These are phyloP conservation scores for Dilophus febrilis DNA, from an alignment of 2,888 invertebrate species.

Conservation along the genomic window DNA sequence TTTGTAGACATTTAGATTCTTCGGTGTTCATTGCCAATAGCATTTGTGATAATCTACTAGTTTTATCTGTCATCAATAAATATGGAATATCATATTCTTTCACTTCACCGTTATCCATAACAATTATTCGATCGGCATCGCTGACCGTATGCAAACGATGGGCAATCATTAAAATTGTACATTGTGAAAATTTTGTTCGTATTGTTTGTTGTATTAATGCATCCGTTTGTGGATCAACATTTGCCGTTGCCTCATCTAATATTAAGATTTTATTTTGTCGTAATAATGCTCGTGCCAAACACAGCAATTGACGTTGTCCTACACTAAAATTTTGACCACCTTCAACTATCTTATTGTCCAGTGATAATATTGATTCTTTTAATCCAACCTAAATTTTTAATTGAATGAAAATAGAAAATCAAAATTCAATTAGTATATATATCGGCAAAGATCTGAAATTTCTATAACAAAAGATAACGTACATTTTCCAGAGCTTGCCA, in stretches of 20 bases:
- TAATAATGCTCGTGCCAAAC: slow-evolving; percentile 65
- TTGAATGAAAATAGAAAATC: slow-evolving; percentile 30
- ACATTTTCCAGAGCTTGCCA: slow-evolving; percentile 53
- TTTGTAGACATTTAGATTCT: no score
- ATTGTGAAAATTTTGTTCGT: slow-evolving; percentile 56
- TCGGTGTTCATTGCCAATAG: no score
- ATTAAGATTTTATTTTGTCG: slow-evolving; percentile 59
- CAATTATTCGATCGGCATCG: slow-evolving; percentile 77
- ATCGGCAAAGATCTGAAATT: slow-evolving; percentile 22
- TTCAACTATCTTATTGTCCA: slow-evolving; percentile 52
- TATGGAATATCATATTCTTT: slow-evolving; percentile 58
- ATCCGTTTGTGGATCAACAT: slow-evolving; percentile 47
- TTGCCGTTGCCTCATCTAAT: slow-evolving; percentile 46
- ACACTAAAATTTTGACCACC: slow-evolving; percentile 55
- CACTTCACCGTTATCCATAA: slow-evolving; percentile 65
- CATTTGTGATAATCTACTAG: no score
- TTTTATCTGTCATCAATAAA: no score
- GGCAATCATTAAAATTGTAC: slow-evolving; percentile 81
- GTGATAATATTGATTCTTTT: slow-evolving; percentile 44
- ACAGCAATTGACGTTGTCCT: slow-evolving; percentile 65
- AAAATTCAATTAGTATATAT: slow-evolving; percentile 40
- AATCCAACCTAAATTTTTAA: slow-evolving; percentile 41
- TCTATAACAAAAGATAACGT: slow-evolving; percentile 14
- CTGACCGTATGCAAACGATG: slow-evolving; percentile 85
- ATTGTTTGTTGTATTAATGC: slow-evolving; percentile 72